Base-by-base conservation (phyloP, 2,113 vertebrate genomes). In the Excalfactoria chinensis region DNA sequence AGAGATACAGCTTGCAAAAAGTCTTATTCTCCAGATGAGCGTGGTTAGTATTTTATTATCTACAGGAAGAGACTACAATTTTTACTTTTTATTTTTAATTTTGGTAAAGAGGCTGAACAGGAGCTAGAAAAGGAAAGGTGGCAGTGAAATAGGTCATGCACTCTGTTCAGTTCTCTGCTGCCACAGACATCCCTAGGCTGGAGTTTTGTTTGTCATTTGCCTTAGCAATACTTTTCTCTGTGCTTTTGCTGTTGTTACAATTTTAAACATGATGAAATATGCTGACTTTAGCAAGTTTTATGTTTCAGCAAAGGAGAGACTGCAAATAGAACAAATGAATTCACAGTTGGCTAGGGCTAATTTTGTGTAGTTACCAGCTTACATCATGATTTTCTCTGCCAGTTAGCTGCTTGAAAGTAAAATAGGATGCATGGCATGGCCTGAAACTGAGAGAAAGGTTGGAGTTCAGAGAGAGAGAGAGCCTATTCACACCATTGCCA, bases 311-410 rank as follows among this genome's bases (percentile, higher is more conserved):
- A 85, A 84, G 58, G 49, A 84, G 34, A 58, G 53, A 35, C 76
- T 80, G 63, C 58, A 90, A 87, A 84, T 62, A 89, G 53, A 83
- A 44, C 56, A 91, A 90, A 88, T 77, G 19, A 83, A 85, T 92
- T 94, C 44, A 82, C 37, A 80, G 51, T 44, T 87, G 72, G 40
- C 44, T 83, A 56, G 64, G 73, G 46, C 21, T 89, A 88, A 89
- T 89, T 95, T 88, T 84, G 3, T 91, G 51, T 64, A 64, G 51
- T 77, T 64, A 68, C 71, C 68, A 56, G 60, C 25, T 91, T 68
- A 64, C 32, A 30, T 74, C 68, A 77, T 30, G 26, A 34, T 35
- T 73, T 92, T 94, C 28, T 85, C 46, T 90, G 67, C 72, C 82
- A 85, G 37, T 70, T 82, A 85, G 59, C 34, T 80, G 17, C 79